Evolutionary conservation across 1,140 invertebrate species (phyloP).

Genomic region (Ceratina australensis): DNA sequence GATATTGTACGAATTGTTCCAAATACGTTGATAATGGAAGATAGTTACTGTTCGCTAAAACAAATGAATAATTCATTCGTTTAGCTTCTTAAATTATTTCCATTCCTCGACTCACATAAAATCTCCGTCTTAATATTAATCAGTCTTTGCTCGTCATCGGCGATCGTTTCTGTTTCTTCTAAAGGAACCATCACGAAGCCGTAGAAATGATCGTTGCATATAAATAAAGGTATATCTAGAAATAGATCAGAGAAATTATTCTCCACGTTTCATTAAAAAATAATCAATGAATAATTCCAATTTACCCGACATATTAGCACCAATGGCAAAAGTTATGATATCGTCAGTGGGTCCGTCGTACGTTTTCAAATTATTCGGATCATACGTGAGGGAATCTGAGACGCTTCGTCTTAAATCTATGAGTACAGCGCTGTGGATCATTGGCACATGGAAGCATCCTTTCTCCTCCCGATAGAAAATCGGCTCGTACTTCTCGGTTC

Average conservation of each 20-base stretch:
- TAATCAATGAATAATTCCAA: constrained; percentile 17
- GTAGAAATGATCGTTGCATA: constrained; percentile 91
- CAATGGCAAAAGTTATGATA: constrained; percentile 95
- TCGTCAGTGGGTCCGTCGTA: constrained; percentile 93
- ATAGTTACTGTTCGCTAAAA: constrained; percentile 55
- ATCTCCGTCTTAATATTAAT: constrained; percentile 89
- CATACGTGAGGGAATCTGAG: constrained; percentile 89
- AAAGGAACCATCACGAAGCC: constrained; percentile 92
- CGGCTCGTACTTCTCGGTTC: constrained; percentile 92
- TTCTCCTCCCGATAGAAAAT: constrained; percentile 87
- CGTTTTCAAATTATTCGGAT: constrained; percentile 81
- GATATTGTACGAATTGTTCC: constrained; percentile 78
- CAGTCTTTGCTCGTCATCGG: constrained; percentile 86
- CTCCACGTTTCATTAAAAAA: not conserved
- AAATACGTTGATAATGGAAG: constrained; percentile 64
- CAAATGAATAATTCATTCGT: not conserved
- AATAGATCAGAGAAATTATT: constrained; percentile 26
- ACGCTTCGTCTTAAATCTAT: constrained; percentile 85
- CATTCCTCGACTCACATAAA: constrained; percentile 78
- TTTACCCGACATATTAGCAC: constrained; percentile 87
- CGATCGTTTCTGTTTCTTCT: constrained; percentile 83
- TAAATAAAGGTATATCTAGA: constrained; percentile 84
- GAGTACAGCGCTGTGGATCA: constrained; percentile 94
- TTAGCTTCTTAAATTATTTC: not conserved
- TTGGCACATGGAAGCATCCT: constrained; percentile 92